Evolutionary conservation across 1,140 invertebrate genomes (phyloP).

Genomic region (Neodiprion lecontei): DNA sequence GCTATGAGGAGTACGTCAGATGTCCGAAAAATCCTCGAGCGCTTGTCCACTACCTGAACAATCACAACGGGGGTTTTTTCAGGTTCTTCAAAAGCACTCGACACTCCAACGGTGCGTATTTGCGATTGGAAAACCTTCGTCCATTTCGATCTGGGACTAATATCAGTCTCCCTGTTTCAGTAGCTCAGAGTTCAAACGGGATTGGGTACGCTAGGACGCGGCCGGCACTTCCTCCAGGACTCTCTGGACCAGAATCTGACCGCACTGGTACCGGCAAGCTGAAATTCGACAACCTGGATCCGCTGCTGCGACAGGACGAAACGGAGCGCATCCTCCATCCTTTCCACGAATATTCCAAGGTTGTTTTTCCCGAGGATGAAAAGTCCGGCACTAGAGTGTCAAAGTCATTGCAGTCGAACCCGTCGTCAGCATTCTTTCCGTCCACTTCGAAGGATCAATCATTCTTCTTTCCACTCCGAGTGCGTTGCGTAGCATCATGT

Average conservation of each 20-base stretch:
- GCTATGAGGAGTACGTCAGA: constrained; percentile 71
- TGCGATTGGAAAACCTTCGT: neutral
- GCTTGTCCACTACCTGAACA: constrained; percentile 81
- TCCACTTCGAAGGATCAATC: neutral
- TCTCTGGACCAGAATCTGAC: constrained; percentile 20
- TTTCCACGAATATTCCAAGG: constrained; percentile 26
- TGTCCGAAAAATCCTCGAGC: constrained; percentile 77
- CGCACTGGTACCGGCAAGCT: constrained; percentile 30
- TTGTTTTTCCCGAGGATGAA: constrained; percentile 41
- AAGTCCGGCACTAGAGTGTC: constrained; percentile 24
- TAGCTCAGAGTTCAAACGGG: neutral
- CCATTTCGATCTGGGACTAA: neutral
- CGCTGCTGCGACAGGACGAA: constrained; percentile 4
- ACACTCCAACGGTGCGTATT: neutral
- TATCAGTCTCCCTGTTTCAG: neutral
- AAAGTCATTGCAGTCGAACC: constrained; percentile 20
- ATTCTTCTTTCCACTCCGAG: neutral
- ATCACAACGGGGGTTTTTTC: constrained; percentile 86
- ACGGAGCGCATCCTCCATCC: constrained; percentile 15
- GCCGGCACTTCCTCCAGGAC: constrained; percentile 22
- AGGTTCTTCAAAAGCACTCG: constrained; percentile 68
- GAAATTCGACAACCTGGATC: constrained; percentile 28
- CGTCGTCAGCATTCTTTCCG: neutral
- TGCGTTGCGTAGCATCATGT: too few species aligned
- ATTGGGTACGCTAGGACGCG: constrained; percentile 10